phyloP scores from a whole-genome alignment of 2,888 invertebrate genomes.

The Cetonia aurata region DNA sequence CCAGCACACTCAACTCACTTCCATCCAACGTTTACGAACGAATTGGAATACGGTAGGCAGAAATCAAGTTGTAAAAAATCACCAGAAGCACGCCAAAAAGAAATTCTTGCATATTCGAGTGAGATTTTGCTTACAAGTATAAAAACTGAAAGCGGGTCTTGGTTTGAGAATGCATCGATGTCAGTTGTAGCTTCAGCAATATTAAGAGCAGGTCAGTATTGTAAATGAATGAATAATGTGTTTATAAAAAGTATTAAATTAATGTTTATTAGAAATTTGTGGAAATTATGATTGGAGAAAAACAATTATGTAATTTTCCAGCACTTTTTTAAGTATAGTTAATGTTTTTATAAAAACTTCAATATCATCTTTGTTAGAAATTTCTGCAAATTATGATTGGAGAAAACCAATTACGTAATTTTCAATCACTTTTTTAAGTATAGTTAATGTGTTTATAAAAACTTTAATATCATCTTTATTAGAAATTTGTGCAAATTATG shows the following conservation, averaged over 20 bases:
- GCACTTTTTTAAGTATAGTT: no score
- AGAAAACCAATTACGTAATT: no score
- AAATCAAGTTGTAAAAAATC: slow-evolving; percentile 83
- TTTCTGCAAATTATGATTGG: no score
- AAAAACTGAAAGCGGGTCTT: slow-evolving; percentile 70
- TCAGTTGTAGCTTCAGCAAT: slow-evolving; percentile 79
- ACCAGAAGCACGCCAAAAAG: slow-evolving; percentile 73
- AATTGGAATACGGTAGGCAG: slow-evolving; percentile 80
- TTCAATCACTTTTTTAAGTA: not conserved
- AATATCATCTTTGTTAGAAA: no score
- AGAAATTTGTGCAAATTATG: no score
- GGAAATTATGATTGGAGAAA: no score
- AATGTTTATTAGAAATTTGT: no score
- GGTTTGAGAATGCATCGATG: slow-evolving; percentile 77
- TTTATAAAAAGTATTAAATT: no score
- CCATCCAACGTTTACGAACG: slow-evolving; percentile 82
- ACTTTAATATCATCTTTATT: no score
- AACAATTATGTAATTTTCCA: no score
- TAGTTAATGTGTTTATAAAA: not conserved
- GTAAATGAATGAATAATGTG: slow-evolving; percentile 46
- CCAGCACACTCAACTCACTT: slow-evolving; percentile 85
- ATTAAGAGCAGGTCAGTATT: slow-evolving; percentile 71
- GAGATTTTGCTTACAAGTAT: slow-evolving; percentile 58
- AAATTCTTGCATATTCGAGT: slow-evolving; percentile 69
- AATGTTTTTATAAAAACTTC: no score